Conservation (phyloP, 2,888 invertebrate species). For the Nipponacmea schrenckii region DNA sequence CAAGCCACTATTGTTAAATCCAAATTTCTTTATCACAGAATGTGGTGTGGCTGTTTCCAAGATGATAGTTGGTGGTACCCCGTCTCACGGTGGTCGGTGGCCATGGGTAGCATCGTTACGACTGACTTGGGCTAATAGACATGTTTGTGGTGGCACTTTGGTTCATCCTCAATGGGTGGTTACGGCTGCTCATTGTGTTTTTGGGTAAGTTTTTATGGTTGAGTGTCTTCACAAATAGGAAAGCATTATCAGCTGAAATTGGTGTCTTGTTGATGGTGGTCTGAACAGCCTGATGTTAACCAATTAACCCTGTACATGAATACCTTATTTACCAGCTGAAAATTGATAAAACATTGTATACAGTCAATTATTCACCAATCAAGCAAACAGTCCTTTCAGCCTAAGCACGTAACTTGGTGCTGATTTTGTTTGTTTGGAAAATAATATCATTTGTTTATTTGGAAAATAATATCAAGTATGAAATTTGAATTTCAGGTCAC, state of each 20-base stretch:
- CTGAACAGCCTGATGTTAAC: no score
- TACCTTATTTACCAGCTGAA: no score
- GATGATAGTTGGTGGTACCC: slow-evolving; percentile 45
- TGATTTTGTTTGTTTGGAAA: no score
- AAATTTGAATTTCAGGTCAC: slow-evolving; percentile 23
- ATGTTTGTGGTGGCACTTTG: slow-evolving; percentile 46
- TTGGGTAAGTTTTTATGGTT: slow-evolving; percentile 33
- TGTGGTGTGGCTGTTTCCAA: slow-evolving; percentile 40
- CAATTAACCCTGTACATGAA: no score
- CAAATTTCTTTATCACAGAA: slow-evolving; percentile 24
- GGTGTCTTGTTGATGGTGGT: no score
- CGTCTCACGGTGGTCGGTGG: slow-evolving; percentile 40
- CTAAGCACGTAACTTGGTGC: no score
- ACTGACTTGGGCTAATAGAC: slow-evolving; percentile 40
- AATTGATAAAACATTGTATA: no score
- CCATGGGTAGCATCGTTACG: slow-evolving; percentile 47
- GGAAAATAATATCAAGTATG: no score
- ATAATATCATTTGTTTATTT: no score
- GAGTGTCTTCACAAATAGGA: neutral
- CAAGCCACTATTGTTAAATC: neutral
- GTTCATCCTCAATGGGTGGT: slow-evolving; percentile 45
- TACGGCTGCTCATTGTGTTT: slow-evolving; percentile 47
- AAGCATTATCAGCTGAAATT: neutral
- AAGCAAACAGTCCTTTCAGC: no score
- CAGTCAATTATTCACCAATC: no score